Percentiles rank a stretch among this genome's conserved stretches.
These are phyloP conservation scores for Rissa tridactyla DNA, from an alignment of 2,113 vertebrate genomes.

Conservation along the genomic window DNA sequence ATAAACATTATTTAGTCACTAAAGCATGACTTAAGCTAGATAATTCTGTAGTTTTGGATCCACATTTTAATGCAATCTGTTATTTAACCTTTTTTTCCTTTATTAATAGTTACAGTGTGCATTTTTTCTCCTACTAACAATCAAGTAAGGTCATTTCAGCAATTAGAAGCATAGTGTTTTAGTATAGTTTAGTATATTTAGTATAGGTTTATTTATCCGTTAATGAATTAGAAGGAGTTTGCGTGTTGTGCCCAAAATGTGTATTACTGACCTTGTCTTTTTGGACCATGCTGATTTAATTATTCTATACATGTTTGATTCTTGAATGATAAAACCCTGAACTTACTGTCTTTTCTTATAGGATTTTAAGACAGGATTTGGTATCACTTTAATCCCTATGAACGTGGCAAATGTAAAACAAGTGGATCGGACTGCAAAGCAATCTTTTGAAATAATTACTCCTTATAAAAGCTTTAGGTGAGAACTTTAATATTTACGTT, in stretches of 20 bases:
- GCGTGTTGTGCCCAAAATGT: neutral
- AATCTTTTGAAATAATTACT: conserved; percentile 94
- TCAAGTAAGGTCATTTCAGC: neutral
- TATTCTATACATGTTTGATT: neutral
- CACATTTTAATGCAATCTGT: neutral
- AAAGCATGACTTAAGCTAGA: neutral
- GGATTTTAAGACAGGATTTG: conserved; percentile 90
- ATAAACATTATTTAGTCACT: neutral
- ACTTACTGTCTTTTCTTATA: conserved; percentile 46
- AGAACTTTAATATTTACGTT: neutral
- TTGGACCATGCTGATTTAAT: neutral
- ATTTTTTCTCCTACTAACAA: neutral
- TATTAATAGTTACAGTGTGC: neutral
- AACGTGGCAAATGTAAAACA: conserved; percentile 88
- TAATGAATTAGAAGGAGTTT: neutral
- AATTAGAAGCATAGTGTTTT: neutral
- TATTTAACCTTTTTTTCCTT: neutral
- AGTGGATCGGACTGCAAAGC: conserved; percentile 79
- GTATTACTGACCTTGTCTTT: neutral
- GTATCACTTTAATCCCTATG: conserved; percentile 88
- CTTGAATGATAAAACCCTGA: neutral
- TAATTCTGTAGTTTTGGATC: neutral
- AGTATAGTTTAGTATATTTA: neutral
- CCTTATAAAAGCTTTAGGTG: conserved; percentile 96
- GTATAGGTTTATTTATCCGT: neutral